Evolutionary conservation across 1,140 invertebrate species (phyloP).

Genomic region (Tribolium castaneum): DNA sequence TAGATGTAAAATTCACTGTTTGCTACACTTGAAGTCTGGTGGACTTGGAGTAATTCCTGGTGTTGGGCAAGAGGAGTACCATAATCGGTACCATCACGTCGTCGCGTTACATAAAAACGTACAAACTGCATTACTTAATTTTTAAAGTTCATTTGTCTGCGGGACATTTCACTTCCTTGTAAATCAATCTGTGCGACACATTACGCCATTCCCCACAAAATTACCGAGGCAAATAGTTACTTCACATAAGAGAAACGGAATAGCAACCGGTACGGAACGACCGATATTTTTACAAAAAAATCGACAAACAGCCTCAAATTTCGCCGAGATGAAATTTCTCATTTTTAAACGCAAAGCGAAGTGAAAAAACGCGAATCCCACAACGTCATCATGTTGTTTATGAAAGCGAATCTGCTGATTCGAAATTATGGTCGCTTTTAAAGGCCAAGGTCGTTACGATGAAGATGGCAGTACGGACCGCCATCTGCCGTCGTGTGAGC

Average conservation of each 20-base stretch:
- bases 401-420: conserved; percentile 19
- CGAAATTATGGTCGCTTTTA: conserved; percentile 23
- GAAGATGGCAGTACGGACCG: not conserved
- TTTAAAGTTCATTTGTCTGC: conserved; percentile 34
- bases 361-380: not conserved
- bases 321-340: not conserved
- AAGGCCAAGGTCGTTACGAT: conserved; percentile 7
- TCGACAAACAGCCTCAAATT: not conserved
- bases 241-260: conserved; percentile 34
- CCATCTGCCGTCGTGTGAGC: not conserved
- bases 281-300: not conserved
- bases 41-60: too few species aligned
- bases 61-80: not conserved
- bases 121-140: conserved; percentile 31
- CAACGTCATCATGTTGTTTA: conserved; percentile 23
- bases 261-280: conserved; percentile 2
- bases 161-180: conserved; percentile 31
- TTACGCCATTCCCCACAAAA: conserved; percentile 27
- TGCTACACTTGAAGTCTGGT: too few species aligned
- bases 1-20: too few species aligned
- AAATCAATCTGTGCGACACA: conserved; percentile 35
- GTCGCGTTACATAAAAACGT: conserved; percentile 25
- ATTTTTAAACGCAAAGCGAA: too few species aligned
- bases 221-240: conserved; percentile 22
- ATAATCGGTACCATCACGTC: conserved; percentile 20